These are phyloP conservation scores for Pelvicachromis taeniatus DNA, from an alignment of 2,113 vertebrate species.

Conservation along the genomic window DNA sequence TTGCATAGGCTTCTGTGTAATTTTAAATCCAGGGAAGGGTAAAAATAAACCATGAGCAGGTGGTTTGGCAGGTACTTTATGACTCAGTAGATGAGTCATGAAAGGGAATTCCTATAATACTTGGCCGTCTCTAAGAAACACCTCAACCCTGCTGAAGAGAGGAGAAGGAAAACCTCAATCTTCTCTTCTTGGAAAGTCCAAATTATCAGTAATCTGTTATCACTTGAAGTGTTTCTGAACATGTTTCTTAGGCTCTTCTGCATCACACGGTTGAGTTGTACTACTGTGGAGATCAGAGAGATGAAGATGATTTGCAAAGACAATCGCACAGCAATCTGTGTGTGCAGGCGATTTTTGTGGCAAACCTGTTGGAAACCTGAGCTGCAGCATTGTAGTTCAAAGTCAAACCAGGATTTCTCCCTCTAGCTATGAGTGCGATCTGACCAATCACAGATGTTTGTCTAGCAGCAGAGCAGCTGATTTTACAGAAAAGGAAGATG, in stretches of 20 bases:
- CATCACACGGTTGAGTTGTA: not conserved
- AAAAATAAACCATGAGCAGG: not conserved
- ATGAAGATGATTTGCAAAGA: not conserved
- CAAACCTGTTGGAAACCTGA: not conserved
- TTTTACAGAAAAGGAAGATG: accelerated
- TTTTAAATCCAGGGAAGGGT: not conserved
- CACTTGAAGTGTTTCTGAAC: not conserved
- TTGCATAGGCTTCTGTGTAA: not conserved
- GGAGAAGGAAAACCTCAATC: not conserved
- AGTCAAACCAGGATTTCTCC: not conserved
- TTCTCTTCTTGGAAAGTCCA: not conserved
- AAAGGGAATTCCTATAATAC: slow-evolving; percentile 8
- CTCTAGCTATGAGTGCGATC: not conserved
- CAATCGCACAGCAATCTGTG: accelerated
- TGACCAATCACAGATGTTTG: not conserved
- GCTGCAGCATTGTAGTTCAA: not conserved
- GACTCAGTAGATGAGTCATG: slow-evolving; percentile 36
- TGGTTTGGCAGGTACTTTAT: not conserved
- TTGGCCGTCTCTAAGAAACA: not conserved
- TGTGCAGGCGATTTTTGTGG: not conserved
- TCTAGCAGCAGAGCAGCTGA: not conserved
- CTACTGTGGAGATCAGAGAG: not conserved
- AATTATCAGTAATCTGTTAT: not conserved
- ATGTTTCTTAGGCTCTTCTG: not conserved
- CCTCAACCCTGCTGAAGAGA: not conserved